Percentiles rank a stretch among this genome's conserved stretches.
phyloP scores from a whole-genome alignment of 64 coral and sea anemone species.

The Dendronephthya gigantea region DNA sequence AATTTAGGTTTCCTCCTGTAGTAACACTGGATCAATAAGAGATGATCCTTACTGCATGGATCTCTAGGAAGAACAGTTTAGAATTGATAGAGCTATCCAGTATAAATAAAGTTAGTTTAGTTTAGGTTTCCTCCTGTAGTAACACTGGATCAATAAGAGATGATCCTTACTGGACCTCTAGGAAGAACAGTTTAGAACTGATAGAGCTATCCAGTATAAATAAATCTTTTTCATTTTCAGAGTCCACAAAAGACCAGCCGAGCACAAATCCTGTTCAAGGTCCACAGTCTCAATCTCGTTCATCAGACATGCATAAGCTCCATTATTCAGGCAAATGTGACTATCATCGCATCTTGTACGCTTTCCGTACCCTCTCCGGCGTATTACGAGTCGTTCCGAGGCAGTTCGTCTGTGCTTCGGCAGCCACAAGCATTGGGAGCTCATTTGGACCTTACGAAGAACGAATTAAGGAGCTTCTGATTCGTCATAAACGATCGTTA shows the following conservation, averaged over 20 bases:
- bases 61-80: too few species aligned
- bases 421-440: constrained; percentile 65
- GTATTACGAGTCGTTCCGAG: constrained; percentile 57
- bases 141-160: too few species aligned
- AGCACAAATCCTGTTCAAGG: not conserved
- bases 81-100: too few species aligned
- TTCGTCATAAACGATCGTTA: constrained; percentile 65
- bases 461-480: constrained; percentile 77
- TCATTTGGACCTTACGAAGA: constrained; percentile 86
- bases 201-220: too few species aligned
- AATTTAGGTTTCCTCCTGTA: not conserved
- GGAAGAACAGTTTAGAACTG: too few species aligned
- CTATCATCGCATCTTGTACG: constrained; percentile 76
- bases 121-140: too few species aligned
- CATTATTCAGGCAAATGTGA: constrained; percentile 33
- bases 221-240: too few species aligned
- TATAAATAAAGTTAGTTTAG: too few species aligned
- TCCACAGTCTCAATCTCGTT: not conserved
- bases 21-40: too few species aligned
- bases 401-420: constrained; percentile 65
- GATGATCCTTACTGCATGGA: too few species aligned
- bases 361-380: constrained; percentile 55
- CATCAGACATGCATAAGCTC: not conserved
- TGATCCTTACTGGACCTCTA: too few species aligned
- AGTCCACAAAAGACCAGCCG: too few species aligned